Conservation (phyloP, 2,888 invertebrate genomes). For the Parnassius glacialis region DNA sequence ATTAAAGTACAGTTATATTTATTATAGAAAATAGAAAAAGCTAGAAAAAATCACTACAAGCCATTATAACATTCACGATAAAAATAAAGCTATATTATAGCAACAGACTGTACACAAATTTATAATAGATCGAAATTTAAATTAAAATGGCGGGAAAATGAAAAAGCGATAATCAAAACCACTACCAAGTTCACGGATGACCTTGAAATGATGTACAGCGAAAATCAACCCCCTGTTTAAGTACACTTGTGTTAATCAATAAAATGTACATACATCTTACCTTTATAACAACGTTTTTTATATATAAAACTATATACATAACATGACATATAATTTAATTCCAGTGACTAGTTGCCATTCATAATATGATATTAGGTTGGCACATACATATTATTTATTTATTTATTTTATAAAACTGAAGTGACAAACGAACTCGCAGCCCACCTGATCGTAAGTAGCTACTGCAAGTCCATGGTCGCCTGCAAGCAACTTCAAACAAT, state of each 20-base stretch:
- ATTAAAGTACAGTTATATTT: background rate
- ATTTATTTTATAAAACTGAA: too few relatives aligned
- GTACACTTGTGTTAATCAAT: background rate
- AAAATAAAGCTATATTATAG: conserved; percentile 18
- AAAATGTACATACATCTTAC: background rate
- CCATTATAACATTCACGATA: background rate
- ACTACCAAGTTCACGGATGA: conserved; percentile 16
- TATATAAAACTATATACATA: too few relatives aligned
- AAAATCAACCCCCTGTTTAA: background rate
- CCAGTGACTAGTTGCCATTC: too few relatives aligned
- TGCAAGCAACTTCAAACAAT: too few relatives aligned
- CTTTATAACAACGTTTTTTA: background rate
- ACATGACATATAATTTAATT: too few relatives aligned
- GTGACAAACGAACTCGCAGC: too few relatives aligned
- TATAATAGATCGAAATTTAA: background rate
- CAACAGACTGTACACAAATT: conserved; percentile 2
- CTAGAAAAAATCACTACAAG: background rate
- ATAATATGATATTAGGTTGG: too few relatives aligned
- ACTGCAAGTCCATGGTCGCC: too few relatives aligned
- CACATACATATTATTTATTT: too few relatives aligned
- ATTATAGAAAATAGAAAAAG: conserved; percentile 1
- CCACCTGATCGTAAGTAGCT: too few relatives aligned
- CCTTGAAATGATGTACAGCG: background rate
- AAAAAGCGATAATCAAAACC: conserved; percentile 21
- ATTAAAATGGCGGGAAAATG: conserved; percentile 6